Evolutionary conservation across 2,888 invertebrate genomes (phyloP), one percentile per base, ranked within the genome.

Genomic region (Dilophus febrilis): DNA sequence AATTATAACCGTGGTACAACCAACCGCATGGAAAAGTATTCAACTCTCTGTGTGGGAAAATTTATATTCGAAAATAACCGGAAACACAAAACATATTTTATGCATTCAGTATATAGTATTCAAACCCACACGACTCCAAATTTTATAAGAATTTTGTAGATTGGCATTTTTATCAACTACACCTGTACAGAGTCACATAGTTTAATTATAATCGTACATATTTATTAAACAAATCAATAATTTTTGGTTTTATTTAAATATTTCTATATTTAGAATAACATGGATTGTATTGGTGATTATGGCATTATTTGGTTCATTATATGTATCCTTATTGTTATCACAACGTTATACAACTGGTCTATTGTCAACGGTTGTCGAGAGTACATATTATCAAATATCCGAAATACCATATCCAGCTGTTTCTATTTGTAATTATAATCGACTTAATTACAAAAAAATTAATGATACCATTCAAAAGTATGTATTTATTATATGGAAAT

Each of bases 361-460:
- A 14, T 33, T 35, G 16, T 39, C 43, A 27, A 43, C 38, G 2
- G 38, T 42, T n/a, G 38, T 42, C 12, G 42, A 42, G 32, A 42
- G 35, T 3, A 42, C 42, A 19, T 19, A 18, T 5, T 42, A 30
- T 13, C 19, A 22, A 8, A 35, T 42, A 7, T 17, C 38, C 3
- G 36, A 42, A 26, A 38, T 42, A 28, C 38, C 42, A 27, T 42
- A 30, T 35, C 38, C 42, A 1, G 22, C 22, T 6, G 18, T 38
- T 2, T 17, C 38, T 31, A 17, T 42, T 7, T 42, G 42, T 28
- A 42, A 42, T 28, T 35, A 35, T n/a, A 38, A 42, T 19, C 29
- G 38, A 12, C n/a, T 38, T 11, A 35, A 42, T 31, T 38, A 31
- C 8, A 42, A 26, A 11, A 42, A 32, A 35, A 32, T 38, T 2